phyloP scores from a whole-genome alignment of 2,797 vertebrate species.

The Bovichtus variegatus region DNA sequence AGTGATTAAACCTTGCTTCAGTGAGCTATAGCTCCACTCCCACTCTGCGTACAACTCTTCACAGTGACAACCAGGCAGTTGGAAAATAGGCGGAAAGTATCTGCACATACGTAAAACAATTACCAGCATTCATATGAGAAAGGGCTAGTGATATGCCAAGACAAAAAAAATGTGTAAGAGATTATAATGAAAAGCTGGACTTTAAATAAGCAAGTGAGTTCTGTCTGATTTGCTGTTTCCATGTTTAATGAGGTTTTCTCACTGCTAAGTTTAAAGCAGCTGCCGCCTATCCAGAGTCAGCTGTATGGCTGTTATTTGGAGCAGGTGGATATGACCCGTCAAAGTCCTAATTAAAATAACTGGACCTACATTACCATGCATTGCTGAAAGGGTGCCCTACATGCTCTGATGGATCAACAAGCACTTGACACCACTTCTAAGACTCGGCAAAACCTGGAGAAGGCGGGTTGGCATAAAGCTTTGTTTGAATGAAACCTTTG shows the following conservation, averaged over 20 bases:
- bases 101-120: neutral
- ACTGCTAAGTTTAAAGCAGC: neutral
- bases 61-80: constrained; percentile 10
- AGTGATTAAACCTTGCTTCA: constrained; percentile 28
- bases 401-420: constrained; percentile 60
- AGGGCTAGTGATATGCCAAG: neutral
- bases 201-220: neutral
- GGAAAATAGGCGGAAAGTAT: constrained; percentile 10
- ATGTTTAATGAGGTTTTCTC: constrained; percentile 30
- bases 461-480: constrained; percentile 26
- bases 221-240: neutral
- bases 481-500: constrained; percentile 39
- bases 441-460: constrained; percentile 48
- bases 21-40: constrained; percentile 17
- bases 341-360: constrained; percentile 67
- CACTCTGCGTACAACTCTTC: constrained; percentile 6
- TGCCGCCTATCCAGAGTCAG: neutral
- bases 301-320: constrained; percentile 29
- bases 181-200: neutral
- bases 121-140: constrained; percentile 18
- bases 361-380: constrained; percentile 66
- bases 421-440: constrained; percentile 67
- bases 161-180: constrained; percentile 20
- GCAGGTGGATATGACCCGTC: constrained; percentile 37
- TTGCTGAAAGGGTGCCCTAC: constrained; percentile 45